Percentiles rank a stretch among this genome's conserved stretches.
Conservation (phyloP, 2,113 vertebrate species). For the Acanthochromis polyacanthus region DNA sequence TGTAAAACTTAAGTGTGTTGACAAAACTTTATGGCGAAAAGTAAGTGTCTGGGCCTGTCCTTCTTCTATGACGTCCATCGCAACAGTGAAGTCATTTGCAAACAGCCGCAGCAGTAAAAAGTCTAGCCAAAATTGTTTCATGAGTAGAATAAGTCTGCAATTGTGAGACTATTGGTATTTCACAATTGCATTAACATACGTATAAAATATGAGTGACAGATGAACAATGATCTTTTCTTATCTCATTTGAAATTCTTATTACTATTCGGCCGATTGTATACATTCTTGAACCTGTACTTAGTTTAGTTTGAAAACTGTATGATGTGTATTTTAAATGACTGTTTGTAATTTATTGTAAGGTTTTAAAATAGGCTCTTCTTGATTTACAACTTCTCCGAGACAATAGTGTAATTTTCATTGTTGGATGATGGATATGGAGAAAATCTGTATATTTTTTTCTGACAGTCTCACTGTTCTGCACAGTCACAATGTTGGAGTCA, state of each 20-base stretch:
- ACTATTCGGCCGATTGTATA: not conserved
- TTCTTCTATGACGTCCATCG: too few relatives aligned
- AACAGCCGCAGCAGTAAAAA: too few relatives aligned
- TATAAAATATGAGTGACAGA: constrained; percentile 8
- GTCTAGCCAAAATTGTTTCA: too few relatives aligned
- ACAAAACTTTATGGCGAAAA: too few relatives aligned
- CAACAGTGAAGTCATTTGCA: too few relatives aligned
- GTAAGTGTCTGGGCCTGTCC: too few relatives aligned
- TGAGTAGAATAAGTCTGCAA: too few relatives aligned
- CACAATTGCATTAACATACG: too few relatives aligned
- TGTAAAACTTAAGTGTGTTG: not conserved
- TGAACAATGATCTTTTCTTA: not conserved
- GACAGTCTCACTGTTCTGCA: constrained; percentile 70
- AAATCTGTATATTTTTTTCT: constrained; percentile 72
- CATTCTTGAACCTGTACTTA: constrained; percentile 26
- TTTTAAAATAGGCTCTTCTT: constrained; percentile 46
- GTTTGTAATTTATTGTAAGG: constrained; percentile 33
- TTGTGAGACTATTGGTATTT: too few relatives aligned
- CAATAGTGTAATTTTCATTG: constrained; percentile 65
- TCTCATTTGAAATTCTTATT: not conserved
- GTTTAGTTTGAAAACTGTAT: not conserved
- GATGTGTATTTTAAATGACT: constrained; percentile 25
- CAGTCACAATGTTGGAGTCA: constrained; percentile 74
- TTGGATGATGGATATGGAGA: constrained; percentile 73
- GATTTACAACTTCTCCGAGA: constrained; percentile 35